A percentile compares a stretch with the other conserved stretches of the same genome.
Evolutionary conservation across 2,888 invertebrate genomes (phyloP).

Genomic region (Eudemis profundana): DNA sequence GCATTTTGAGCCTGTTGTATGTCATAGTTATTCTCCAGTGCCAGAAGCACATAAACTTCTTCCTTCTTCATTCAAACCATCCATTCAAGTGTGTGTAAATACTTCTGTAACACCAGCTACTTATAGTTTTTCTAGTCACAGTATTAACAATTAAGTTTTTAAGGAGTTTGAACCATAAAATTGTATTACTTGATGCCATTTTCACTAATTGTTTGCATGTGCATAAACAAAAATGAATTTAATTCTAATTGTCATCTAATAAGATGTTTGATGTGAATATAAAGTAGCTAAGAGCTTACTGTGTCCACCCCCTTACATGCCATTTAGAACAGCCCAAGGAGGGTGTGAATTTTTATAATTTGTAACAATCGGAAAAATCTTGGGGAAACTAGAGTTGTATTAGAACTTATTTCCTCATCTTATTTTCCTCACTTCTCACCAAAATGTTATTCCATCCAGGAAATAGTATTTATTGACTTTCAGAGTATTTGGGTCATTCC

Average conservation of each 20-base stretch:
- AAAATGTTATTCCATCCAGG: too few species aligned
- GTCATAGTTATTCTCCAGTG: conserved; percentile 79
- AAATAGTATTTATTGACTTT: too few species aligned
- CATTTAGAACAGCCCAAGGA: too few species aligned
- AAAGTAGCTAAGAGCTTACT: conserved; percentile 9
- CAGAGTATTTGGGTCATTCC: too few species aligned
- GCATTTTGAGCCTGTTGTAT: conserved; percentile 77
- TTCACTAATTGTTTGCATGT: conserved; percentile 66
- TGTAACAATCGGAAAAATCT: too few species aligned
- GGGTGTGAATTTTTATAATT: too few species aligned
- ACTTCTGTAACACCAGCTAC: conserved; percentile 83
- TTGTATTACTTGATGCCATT: conserved; percentile 58
- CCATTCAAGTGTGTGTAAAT: conserved; percentile 83
- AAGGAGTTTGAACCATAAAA: conserved; percentile 37
- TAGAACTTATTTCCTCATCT: too few species aligned
- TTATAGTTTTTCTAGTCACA: conserved; percentile 85
- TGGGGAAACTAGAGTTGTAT: too few species aligned
- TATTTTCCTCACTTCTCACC: too few species aligned
- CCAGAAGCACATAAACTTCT: conserved; percentile 82
- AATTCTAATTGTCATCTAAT: neutral
- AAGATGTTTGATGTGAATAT: conserved; percentile 2
- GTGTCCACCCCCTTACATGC: too few species aligned
- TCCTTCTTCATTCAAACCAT: conserved; percentile 81
- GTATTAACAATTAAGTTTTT: conserved; percentile 76
- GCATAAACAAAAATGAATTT: neutral